Percentiles rank a stretch among this genome's conserved stretches.
Evolutionary conservation across 2,797 vertebrate genomes (phyloP).

Genomic region (Alosa sapidissima): DNA sequence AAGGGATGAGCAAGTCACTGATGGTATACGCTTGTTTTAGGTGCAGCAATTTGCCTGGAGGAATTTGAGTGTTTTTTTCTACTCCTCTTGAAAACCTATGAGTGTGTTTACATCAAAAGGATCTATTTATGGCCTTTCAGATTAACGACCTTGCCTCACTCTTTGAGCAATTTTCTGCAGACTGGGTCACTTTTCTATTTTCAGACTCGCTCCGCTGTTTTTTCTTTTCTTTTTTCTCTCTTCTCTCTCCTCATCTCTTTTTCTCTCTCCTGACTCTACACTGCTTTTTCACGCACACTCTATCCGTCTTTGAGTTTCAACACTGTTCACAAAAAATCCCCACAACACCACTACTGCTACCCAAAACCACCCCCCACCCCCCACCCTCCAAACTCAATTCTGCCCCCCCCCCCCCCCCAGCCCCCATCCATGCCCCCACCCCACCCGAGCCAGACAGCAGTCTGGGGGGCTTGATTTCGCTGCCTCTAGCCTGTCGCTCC

Average conservation of each 20-base stretch:
- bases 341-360: neutral
- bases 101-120: conserved; percentile 16
- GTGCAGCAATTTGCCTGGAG: neutral
- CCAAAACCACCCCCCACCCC: no score
- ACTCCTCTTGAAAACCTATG: neutral
- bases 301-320: neutral
- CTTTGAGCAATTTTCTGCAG: conserved; percentile 13
- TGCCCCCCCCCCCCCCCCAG: neutral
- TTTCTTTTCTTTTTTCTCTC: conserved; percentile 4
- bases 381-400: neutral
- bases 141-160: conserved; percentile 5
- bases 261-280: neutral
- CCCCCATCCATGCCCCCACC: neutral
- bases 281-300: neutral
- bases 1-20: neutral
- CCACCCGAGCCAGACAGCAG: conserved; percentile 71
- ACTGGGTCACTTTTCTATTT: conserved; percentile 20
- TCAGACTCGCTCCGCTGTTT: neutral
- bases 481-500: conserved; percentile 64
- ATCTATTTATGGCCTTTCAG: conserved; percentile 18
- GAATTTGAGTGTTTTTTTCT: neutral
- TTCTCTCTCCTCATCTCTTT: neutral
- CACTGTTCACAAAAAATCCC: neutral
- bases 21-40: neutral
- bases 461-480: conserved; percentile 74